phyloP scores from a whole-genome alignment of 2,888 invertebrate species.

The Rapana venosa region DNA sequence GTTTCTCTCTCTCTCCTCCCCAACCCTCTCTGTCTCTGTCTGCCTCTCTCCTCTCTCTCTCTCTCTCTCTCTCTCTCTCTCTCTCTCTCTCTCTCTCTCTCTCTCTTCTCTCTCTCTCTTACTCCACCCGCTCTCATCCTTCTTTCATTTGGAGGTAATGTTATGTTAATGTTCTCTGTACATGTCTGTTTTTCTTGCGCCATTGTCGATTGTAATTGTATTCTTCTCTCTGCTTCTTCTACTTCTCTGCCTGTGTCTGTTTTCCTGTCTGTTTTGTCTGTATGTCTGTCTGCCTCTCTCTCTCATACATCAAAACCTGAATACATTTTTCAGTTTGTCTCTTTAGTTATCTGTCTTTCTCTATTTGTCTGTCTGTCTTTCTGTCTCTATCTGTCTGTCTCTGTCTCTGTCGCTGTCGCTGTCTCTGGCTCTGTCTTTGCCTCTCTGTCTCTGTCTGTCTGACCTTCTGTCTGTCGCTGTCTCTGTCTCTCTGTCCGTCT shows the following conservation, averaged over 20 bases:
- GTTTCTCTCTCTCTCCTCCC: conserved; percentile 9
- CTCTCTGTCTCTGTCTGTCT: not conserved
- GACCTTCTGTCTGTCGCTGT: not conserved
- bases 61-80: conserved; percentile 19
- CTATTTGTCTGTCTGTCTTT: no score
- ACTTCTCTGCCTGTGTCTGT: not conserved
- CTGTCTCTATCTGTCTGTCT: not conserved
- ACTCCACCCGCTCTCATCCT: not conserved
- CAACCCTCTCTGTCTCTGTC: not conserved
- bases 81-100: conserved; percentile 2
- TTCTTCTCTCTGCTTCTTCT: not conserved
- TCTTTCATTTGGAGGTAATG: not conserved
- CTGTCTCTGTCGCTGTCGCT: not conserved
- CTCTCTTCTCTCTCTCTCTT: not conserved
- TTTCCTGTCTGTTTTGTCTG: no score
- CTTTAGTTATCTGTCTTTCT: not conserved
- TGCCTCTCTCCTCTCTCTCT: conserved; percentile 3
- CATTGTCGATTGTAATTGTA: not conserved
- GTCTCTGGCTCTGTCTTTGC: not conserved
- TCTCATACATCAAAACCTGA: no score
- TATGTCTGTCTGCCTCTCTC: no score
- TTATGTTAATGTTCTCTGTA: not conserved
- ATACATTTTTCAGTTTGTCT: not conserved
- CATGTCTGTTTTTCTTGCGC: not conserved
- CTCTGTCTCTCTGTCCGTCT: not conserved